Evolutionary conservation across 2,797 vertebrate genomes (phyloP).

Genomic region (Salmo trutta): DNA sequence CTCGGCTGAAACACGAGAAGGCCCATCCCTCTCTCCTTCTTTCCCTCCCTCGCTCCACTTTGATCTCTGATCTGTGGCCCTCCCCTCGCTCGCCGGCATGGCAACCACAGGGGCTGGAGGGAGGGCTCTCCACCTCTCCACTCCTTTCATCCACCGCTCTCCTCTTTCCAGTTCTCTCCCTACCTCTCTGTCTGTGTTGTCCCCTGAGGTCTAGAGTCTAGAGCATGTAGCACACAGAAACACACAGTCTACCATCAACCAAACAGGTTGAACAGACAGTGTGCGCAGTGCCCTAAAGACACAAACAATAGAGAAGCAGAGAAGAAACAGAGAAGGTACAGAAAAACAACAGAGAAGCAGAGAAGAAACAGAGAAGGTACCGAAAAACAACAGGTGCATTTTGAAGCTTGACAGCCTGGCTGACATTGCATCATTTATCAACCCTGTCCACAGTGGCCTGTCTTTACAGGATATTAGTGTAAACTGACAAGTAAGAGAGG

Average conservation of each 20-base stretch:
- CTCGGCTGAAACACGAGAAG: conserved; percentile 82
- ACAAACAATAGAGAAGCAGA: not conserved
- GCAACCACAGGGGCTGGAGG: conserved; percentile 63
- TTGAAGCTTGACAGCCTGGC: no score
- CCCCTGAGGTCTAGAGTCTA: conserved; percentile 5
- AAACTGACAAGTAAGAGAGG: not conserved
- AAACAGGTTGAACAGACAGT: not conserved
- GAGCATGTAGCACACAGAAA: not conserved
- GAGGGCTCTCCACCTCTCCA: conserved; percentile 40
- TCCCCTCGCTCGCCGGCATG: conserved; percentile 62
- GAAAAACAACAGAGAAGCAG: no score
- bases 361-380: not conserved
- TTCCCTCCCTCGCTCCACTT: conserved; percentile 42
- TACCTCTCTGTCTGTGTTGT: conserved; percentile 37
- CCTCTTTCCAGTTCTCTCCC: conserved; percentile 15
- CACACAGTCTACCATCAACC: not conserved
- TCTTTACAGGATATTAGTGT: not conserved
- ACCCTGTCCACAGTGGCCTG: not conserved
- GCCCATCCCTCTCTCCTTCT: conserved; percentile 43
- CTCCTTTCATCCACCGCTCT: conserved; percentile 11
- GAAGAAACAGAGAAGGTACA: not conserved
- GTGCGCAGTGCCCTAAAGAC: not conserved
- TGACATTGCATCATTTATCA: not conserved
- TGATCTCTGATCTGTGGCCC: conserved; percentile 49
- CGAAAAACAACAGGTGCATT: no score